phyloP scores from a whole-genome alignment of 2,888 invertebrate genomes.

The Xanthorhoe spadicearia region DNA sequence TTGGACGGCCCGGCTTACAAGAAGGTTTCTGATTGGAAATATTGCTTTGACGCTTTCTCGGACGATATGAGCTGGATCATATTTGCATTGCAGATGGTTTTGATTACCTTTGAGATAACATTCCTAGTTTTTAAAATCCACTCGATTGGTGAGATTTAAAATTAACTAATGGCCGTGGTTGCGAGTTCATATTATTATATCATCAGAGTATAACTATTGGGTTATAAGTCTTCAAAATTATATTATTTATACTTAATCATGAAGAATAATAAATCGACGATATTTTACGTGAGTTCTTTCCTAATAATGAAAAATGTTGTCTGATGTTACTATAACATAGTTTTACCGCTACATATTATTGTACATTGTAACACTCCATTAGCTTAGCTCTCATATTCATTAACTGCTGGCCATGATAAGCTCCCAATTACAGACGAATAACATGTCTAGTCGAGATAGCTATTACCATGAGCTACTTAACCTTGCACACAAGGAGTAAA shows the following conservation, averaged over 20 bases:
- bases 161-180: neutral
- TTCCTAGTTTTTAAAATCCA: no score
- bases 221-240: no score
- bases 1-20: conserved; percentile 59
- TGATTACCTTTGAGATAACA: neutral
- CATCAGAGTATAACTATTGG: no score
- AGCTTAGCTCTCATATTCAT: neutral
- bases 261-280: neutral
- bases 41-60: conserved; percentile 30
- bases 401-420: neutral
- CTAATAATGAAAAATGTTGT: neutral
- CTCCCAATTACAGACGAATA: conserved; percentile 11
- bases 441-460: conserved; percentile 5
- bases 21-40: conserved; percentile 36
- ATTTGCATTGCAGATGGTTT: neutral
- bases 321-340: neutral
- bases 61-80: conserved; percentile 1
- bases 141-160: no score
- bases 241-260: no score
- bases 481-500: conserved; percentile 10
- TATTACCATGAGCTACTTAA: conserved; percentile 21
- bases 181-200: neutral
- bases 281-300: no score
- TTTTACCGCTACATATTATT: neutral
- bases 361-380: neutral